Base-by-base conservation (phyloP, 2,113 vertebrate species). In the Corythaixoides concolor region DNA sequence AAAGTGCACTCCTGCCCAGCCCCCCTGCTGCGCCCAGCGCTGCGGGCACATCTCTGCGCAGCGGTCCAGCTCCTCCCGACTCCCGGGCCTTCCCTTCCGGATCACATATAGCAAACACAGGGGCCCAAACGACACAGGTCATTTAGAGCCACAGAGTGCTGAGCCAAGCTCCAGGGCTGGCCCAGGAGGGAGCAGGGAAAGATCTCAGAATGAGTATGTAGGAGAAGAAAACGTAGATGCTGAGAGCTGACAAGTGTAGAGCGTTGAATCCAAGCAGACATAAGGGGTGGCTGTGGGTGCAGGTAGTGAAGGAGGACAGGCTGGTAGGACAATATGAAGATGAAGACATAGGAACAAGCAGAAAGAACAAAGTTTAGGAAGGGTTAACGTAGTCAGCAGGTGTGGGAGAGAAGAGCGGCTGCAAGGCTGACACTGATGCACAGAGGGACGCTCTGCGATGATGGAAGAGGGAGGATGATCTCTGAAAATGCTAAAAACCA, bases 81-180 rank as follows among this genome's bases (percentile, higher is more conserved):
- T 55, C n/a, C 41, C 28, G 21, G 45, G 35, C 45, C 80, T 85
- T 96, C 94, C 74, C 89, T 92, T 96, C 96, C 94, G 96, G 90
- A 91, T 95, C 77, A 69, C 32, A 70, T 32, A 16, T 1, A 23
- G 92, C 88, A 94, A 94, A 90, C 68, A 50, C 32, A 43, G 41
- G 23, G 19, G 26, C 55, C 55, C 79, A 95, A 75, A 84, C 1
- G 24, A 94, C 85, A 76, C 33, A 22, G 79, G 47, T 90, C 59
- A 33, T 87, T 79, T 85, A 5, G 41, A 89, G 72, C 32, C 78
- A 62, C 33, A n/a, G 23, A 88, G 82, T 77, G 20, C 50, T 62
- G 62, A 80, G 78, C 62, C 62, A 64, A 5, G 41, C 64, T 87
- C 66, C 85, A 41, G 32, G 52, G n/a, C 49, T 80, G 77, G 89